These are phyloP conservation scores for Rhagophthalmus giganteus DNA, from an alignment of 2,888 invertebrate species.

Conservation along the genomic window DNA sequence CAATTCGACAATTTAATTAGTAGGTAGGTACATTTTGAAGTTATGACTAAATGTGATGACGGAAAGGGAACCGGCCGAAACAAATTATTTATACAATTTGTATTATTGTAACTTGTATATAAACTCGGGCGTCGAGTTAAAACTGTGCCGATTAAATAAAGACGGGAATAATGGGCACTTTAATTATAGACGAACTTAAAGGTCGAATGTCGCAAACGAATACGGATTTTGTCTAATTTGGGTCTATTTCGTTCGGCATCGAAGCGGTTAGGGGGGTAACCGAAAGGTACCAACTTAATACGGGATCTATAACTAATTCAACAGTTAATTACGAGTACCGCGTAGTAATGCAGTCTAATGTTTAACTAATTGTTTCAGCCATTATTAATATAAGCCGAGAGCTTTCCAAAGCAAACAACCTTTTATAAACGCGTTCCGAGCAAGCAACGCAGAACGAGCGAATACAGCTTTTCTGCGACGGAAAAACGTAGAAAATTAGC, in stretches of 20 bases:
- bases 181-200: too few relatives aligned
- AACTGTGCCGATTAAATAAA: too few relatives aligned
- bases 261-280: conserved; percentile 5
- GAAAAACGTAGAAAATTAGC: too few relatives aligned
- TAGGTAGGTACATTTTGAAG: too few relatives aligned
- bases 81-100: too few relatives aligned
- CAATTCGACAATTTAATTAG: too few relatives aligned
- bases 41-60: too few relatives aligned
- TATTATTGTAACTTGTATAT: too few relatives aligned
- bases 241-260: conserved; percentile 12
- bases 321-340: conserved; percentile 49
- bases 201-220: background rate
- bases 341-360: conserved; percentile 53
- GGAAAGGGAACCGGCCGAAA: too few relatives aligned
- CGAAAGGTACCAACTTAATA: conserved; percentile 26
- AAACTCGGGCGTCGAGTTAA: too few relatives aligned
- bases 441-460: conserved; percentile 18
- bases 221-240: conserved; percentile 17
- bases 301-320: conserved; percentile 48
- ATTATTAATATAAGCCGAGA: conserved; percentile 52
- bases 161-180: too few relatives aligned
- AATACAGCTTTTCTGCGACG: conserved; percentile 3
- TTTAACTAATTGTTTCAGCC: conserved; percentile 56
- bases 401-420: conserved; percentile 43
- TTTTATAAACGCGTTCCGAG: conserved; percentile 17